Percentiles rank a stretch among this genome's conserved stretches.
Conservation (phyloP, 2,113 vertebrate species). For the Anthoscopus minutus region DNA sequence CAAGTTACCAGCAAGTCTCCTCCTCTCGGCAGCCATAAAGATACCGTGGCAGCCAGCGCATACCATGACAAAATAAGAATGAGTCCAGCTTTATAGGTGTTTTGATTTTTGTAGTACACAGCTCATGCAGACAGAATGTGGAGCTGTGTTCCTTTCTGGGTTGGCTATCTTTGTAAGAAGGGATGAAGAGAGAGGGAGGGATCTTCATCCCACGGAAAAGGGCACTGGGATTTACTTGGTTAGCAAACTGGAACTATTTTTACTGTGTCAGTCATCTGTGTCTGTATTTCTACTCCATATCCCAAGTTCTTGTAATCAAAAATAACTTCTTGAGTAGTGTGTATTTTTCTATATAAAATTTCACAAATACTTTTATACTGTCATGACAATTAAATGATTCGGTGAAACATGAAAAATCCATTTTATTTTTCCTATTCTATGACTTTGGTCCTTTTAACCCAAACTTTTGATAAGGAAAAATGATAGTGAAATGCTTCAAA, state of each 20-base stretch:
- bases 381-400: neutral
- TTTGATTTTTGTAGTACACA: neutral
- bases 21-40: neutral
- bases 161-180: neutral
- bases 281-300: neutral
- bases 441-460: neutral
- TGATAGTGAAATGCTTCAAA: neutral
- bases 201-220: neutral
- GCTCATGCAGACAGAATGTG: neutral
- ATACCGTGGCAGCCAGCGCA: neutral
- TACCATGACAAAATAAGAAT: neutral
- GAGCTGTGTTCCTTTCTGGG: accelerated
- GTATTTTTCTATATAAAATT: neutral
- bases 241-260: neutral
- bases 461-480: neutral
- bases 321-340: neutral
- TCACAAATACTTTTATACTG: neutral
- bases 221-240: neutral
- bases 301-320: neutral
- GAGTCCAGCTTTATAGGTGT: neutral
- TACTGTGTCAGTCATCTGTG: neutral
- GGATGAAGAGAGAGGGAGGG: accelerated
- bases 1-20: neutral
- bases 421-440: neutral
- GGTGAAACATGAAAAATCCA: neutral